Percentiles rank a stretch among this genome's conserved stretches.
Conservation (phyloP, 2,797 vertebrate species). For the Serranus cabrilla region DNA sequence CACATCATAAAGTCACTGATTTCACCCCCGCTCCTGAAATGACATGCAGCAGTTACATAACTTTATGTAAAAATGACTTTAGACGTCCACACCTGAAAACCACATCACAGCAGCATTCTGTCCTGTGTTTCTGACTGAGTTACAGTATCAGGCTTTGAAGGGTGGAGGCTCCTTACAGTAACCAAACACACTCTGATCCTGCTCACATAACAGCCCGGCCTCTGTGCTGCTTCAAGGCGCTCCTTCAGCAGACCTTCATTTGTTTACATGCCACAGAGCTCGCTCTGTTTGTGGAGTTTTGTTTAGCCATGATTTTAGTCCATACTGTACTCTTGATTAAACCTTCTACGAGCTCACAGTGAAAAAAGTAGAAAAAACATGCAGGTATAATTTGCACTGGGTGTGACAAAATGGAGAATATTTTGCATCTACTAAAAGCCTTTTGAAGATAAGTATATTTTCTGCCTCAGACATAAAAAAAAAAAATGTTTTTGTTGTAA, state of each 20-base stretch:
- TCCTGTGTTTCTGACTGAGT: conserved; percentile 49
- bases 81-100: conserved; percentile 26
- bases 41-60: conserved; percentile 46
- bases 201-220: conserved; percentile 34
- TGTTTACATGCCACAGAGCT: conserved; percentile 18
- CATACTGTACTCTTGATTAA: neutral
- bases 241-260: conserved; percentile 19
- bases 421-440: too few relatives aligned
- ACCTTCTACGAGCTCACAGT: neutral
- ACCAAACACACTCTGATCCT: conserved; percentile 57
- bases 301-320: neutral
- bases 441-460: neutral
- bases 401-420: too few relatives aligned
- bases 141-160: conserved; percentile 45
- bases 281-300: neutral
- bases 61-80: conserved; percentile 36
- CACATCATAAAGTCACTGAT: conserved; percentile 41
- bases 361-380: conserved; percentile 1
- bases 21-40: conserved; percentile 15
- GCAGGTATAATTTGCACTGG: neutral
- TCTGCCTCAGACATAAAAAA: neutral
- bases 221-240: conserved; percentile 43
- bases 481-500: neutral
- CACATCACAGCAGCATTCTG: conserved; percentile 42
- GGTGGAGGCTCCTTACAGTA: conserved; percentile 26